Conservation (phyloP, 1,140 invertebrate species). For the Matsumurasca onukii region DNA sequence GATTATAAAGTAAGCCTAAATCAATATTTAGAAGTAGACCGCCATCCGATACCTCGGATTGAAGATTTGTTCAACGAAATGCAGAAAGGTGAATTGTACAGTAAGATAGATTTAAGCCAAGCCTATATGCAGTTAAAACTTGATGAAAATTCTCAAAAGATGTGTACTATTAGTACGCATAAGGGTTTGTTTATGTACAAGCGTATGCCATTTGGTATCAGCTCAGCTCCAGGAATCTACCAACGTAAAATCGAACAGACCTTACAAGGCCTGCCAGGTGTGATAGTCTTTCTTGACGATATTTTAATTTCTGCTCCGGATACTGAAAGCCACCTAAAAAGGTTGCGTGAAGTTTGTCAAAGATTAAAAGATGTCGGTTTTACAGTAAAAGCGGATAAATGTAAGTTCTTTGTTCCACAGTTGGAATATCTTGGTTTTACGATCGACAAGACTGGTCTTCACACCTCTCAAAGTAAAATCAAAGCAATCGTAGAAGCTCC, state of each 20-base stretch:
- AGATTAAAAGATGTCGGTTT: constrained; percentile 31
- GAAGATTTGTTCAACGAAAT: constrained; percentile 3
- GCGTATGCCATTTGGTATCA: constrained; percentile 4
- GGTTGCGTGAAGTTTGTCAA: constrained; percentile 30
- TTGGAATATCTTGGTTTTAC: constrained; percentile 44
- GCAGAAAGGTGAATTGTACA: constrained; percentile 21
- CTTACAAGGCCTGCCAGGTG: constrained; percentile 28
- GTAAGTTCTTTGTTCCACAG: constrained; percentile 37
- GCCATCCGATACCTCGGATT: constrained; percentile 16
- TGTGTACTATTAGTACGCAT: constrained; percentile 26
- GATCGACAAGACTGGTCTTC: constrained; percentile 42
- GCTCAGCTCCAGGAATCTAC: constrained; percentile 12
- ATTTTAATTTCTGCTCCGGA: constrained; percentile 35
- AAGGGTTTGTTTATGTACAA: constrained; percentile 20
- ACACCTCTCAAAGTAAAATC: constrained; percentile 41
- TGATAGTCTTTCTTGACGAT: constrained; percentile 36
- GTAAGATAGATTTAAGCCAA: constrained; percentile 21
- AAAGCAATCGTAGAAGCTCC: constrained; percentile 41
- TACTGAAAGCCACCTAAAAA: constrained; percentile 24
- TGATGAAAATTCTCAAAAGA: constrained; percentile 13
- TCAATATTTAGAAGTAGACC: constrained; percentile 6
- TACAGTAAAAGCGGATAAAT: constrained; percentile 37
- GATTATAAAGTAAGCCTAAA: constrained; percentile 22
- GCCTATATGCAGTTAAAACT: constrained; percentile 28
- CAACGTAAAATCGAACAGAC: constrained; percentile 38